Percentiles rank a stretch among this genome's conserved stretches.
Conservation (phyloP, 1,140 invertebrate species). For the Mya arenaria region DNA sequence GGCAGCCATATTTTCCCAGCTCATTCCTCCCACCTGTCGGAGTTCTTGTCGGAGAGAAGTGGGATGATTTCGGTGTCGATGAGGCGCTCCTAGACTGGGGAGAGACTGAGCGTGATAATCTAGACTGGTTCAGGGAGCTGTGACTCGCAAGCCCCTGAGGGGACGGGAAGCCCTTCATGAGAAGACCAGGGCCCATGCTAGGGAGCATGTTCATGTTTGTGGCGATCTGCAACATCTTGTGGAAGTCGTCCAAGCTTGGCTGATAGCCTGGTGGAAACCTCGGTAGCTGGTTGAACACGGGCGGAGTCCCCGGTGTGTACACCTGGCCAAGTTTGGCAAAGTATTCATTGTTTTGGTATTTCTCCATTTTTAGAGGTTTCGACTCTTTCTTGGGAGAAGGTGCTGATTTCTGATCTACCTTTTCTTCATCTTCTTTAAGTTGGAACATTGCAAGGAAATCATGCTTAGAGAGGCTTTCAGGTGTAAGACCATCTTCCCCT, state of each 20-base stretch:
- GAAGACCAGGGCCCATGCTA: conserved; percentile 44
- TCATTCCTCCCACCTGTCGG: background rate
- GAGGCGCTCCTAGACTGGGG: background rate
- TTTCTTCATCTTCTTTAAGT: conserved; percentile 82
- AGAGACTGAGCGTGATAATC: background rate
- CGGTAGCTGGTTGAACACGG: conserved; percentile 47
- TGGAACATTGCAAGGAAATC: conserved; percentile 91
- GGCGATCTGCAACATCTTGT: conserved; percentile 62
- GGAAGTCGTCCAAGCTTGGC: conserved; percentile 56
- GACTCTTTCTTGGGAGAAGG: conserved; percentile 41
- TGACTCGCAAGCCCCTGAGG: background rate
- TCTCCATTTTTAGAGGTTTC: conserved; percentile 59
- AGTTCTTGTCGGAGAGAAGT: background rate
- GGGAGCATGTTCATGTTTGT: conserved; percentile 55
- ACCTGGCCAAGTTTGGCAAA: conserved; percentile 69
- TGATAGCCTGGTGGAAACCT: conserved; percentile 35
- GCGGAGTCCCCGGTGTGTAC: conserved; percentile 56
- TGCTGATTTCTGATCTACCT: conserved; percentile 36
- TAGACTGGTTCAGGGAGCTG: conserved; percentile 17
- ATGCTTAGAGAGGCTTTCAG: conserved; percentile 82
- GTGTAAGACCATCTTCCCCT: conserved; percentile 43
- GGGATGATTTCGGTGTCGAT: conserved; percentile 23
- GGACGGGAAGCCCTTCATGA: conserved; percentile 32
- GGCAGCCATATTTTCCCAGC: background rate
- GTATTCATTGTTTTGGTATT: conserved; percentile 69